Evolutionary conservation across 2,888 invertebrate genomes (phyloP), one percentile per base, ranked within the genome.

Genomic region (Tribolium freemani): DNA sequence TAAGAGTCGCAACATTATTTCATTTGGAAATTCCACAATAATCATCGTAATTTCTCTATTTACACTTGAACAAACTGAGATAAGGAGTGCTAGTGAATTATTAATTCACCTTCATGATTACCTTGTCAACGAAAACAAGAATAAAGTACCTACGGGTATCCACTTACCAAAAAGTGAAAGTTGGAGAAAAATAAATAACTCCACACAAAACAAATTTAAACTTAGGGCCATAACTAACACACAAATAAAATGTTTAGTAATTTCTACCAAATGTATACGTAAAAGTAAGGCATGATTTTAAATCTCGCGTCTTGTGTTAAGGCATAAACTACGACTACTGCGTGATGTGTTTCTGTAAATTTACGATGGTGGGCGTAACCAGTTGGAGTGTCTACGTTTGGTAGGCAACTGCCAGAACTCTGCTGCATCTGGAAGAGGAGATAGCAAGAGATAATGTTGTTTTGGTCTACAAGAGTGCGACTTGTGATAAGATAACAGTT

Each of bases 121-220:
- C 13, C 31, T 10, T 57, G 38, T 11, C 5, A 6, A 31, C 31
- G 8, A 38, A 21, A 38, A 8, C 6, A 1, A 31, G 13, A 11
- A 38, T 11, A 10, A 38, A 38, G 21, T 45, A n/a, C n/a, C n/a
- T n/a, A 5, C 20, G 20, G 8, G 8, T 38, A 38, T 38, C 8
- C 10, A 58, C 61, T 61, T 50, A 61, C 61, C 61, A n/a, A 48
- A 61, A 61, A 61, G 50, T 61, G 61, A 61, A 61, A 61, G 61
- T 61, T 48, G 48, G 26, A 61, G 16, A 6, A 61, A 48, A 8
- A 61, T 20, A 5, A 50, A 48, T 8, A 61, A n/a, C n/a, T 8
- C 9, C 3, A 16, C 21, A 48, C 10, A 11, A 11, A 9, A 6
- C 4, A 48, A 30, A 61, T 8, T 21, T 11, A 16, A 45, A 38